Percentiles rank a stretch among this genome's conserved stretches.
Evolutionary conservation across 30 jellyfish, hydroid and myxozoan species (phyloP).

Genomic region (Phacellophora camtschatica): DNA sequence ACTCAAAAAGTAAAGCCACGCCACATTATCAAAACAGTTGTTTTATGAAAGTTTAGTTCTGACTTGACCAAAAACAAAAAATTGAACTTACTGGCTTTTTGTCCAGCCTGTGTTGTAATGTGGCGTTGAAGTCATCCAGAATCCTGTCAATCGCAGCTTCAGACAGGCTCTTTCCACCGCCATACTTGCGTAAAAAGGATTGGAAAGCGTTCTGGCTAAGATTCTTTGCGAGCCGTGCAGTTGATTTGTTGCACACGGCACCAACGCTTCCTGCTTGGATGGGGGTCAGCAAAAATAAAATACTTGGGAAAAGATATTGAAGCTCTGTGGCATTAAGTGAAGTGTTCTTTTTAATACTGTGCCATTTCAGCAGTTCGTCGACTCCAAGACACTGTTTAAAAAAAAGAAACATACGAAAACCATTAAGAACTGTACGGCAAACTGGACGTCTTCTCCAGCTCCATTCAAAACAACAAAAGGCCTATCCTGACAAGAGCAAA

Average conservation of each 20-base stretch:
- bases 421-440: too few relatives aligned
- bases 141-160: constrained; percentile 40
- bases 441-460: too few relatives aligned
- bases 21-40: too few relatives aligned
- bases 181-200: constrained; percentile 36
- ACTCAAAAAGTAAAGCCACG: too few relatives aligned
- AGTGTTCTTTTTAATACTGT: background rate
- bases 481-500: background rate
- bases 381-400: constrained; percentile 44
- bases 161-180: constrained; percentile 19
- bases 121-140: constrained; percentile 50
- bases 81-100: constrained; percentile 57
- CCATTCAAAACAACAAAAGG: too few relatives aligned
- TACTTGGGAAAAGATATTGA: constrained; percentile 25
- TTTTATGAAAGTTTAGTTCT: too few relatives aligned
- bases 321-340: constrained; percentile 28
- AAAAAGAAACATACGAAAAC: background rate
- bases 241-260: constrained; percentile 81
- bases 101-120: constrained; percentile 27
- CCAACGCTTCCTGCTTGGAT: constrained; percentile 54
- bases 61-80: too few relatives aligned
- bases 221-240: constrained; percentile 17
- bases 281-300: constrained; percentile 54
- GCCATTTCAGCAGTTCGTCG: constrained; percentile 34
- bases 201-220: constrained; percentile 33